Conservation (phyloP, 2,113 vertebrate genomes). For the Rousettus leschenaultii region DNA sequence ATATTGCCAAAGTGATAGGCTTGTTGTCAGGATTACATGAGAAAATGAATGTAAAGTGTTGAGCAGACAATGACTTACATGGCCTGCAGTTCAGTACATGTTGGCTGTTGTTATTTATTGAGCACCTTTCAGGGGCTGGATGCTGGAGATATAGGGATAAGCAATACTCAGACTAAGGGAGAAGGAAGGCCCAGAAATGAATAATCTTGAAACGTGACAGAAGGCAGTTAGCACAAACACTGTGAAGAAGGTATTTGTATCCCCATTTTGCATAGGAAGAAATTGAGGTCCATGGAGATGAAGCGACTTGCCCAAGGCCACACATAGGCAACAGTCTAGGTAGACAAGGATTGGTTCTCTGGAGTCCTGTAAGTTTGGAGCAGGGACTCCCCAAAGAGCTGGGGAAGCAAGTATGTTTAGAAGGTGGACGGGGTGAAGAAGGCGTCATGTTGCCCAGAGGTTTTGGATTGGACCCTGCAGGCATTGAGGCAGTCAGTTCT, state of each 20-base stretch:
- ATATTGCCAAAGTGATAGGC: not conserved
- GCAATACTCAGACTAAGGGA: not conserved
- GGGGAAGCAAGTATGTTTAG: not conserved
- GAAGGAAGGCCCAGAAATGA: not conserved
- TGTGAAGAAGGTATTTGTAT: not conserved
- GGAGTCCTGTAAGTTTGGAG: not conserved
- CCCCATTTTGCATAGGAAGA: not conserved
- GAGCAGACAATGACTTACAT: not conserved
- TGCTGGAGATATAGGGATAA: not conserved
- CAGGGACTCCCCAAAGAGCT: not conserved
- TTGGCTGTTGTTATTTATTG: not conserved
- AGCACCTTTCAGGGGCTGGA: not conserved
- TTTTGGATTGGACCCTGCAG: not conserved
- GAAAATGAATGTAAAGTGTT: not conserved
- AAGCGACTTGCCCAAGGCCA: not conserved
- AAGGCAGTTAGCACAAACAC: not conserved
- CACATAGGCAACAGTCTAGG: not conserved
- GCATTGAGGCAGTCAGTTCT: not conserved
- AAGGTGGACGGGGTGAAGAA: not conserved
- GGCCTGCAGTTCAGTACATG: not conserved
- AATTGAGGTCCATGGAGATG: not conserved
- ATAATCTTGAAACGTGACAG: not conserved
- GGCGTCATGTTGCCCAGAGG: not conserved
- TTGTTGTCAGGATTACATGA: not conserved
- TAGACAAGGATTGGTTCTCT: not conserved